phyloP scores from a whole-genome alignment of 2,113 vertebrate species.

The Anhinga rufa region DNA sequence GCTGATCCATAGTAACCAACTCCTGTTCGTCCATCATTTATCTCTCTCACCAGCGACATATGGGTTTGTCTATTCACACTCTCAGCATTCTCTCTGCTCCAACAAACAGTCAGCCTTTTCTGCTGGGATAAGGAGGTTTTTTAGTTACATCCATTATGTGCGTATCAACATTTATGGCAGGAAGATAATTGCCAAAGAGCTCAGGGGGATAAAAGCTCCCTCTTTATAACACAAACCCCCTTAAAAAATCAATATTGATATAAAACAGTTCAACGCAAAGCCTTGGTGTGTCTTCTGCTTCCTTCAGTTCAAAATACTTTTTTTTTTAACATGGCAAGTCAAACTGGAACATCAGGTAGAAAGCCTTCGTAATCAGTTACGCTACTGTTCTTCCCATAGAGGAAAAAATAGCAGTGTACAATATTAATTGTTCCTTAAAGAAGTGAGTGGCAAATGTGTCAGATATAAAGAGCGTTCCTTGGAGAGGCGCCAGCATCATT shows the following conservation, averaged over 20 bases:
- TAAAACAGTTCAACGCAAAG: slow-evolving; percentile 62
- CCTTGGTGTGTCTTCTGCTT: slow-evolving; percentile 23
- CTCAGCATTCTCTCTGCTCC: slow-evolving; percentile 80
- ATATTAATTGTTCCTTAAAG: slow-evolving; percentile 51
- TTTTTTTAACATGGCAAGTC: neutral
- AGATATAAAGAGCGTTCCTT: slow-evolving; percentile 12
- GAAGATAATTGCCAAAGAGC: slow-evolving; percentile 81
- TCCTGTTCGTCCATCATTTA: slow-evolving; percentile 80
- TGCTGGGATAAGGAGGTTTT: slow-evolving; percentile 80
- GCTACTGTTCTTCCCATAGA: neutral
- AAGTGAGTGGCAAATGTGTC: slow-evolving; percentile 34
- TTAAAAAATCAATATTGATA: slow-evolving; percentile 76
- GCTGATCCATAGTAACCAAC: slow-evolving; percentile 78
- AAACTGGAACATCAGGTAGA: neutral
- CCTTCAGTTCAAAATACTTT: slow-evolving; percentile 33
- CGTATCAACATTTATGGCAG: slow-evolving; percentile 83
- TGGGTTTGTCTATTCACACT: slow-evolving; percentile 78
- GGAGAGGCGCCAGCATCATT: slow-evolving; percentile 39
- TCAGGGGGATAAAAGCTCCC: slow-evolving; percentile 75
- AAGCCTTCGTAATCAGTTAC: neutral
- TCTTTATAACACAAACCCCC: slow-evolving; percentile 67
- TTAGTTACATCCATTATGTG: slow-evolving; percentile 80
- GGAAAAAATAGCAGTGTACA: neutral
- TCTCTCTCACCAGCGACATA: slow-evolving; percentile 77
- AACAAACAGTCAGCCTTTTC: slow-evolving; percentile 79